phyloP scores from a whole-genome alignment of 2,888 invertebrate species.

The Ormyrus labotus region DNA sequence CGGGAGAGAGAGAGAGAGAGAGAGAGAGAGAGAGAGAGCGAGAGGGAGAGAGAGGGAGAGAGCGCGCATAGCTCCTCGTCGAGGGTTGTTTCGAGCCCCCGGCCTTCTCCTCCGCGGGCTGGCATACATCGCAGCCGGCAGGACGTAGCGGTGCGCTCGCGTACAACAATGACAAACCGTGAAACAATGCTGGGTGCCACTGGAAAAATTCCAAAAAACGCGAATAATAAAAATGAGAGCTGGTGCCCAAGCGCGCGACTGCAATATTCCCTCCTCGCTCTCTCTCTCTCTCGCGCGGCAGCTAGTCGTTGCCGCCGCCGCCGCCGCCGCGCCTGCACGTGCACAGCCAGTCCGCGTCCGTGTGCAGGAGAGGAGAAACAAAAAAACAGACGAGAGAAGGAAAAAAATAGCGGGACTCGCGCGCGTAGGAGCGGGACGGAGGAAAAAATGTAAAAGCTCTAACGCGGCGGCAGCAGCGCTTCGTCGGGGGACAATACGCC shows the following conservation, averaged over 20 bases:
- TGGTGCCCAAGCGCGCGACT: conserved; percentile 21
- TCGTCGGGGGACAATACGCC: conserved; percentile 74
- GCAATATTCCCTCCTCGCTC: conserved; percentile 5
- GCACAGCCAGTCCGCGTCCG: conserved; percentile 13
- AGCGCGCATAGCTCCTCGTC: conserved; percentile 28
- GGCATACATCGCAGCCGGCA: conserved; percentile 55
- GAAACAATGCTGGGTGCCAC: conserved; percentile 75
- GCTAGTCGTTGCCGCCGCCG: conserved; percentile 16
- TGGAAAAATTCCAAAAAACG: conserved; percentile 76
- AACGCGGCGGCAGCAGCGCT: conserved; percentile 67
- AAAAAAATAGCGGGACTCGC: conserved; percentile 59
- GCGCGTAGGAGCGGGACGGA: conserved; percentile 57
- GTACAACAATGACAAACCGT: conserved; percentile 75
- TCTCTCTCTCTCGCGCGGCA: conserved; percentile 45
- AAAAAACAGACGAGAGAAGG: conserved; percentile 53
- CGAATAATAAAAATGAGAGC: conserved; percentile 74
- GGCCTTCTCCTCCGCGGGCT: conserved; percentile 49
- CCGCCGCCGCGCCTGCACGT: neutral
- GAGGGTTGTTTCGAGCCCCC: conserved; percentile 58
- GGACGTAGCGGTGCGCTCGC: conserved; percentile 66
- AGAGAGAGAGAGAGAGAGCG: neutral
- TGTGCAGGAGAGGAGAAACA: conserved; percentile 39
- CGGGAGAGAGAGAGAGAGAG: no score
- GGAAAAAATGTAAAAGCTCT: conserved; percentile 73
- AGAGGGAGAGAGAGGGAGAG: neutral